These are phyloP conservation scores for Pseudococcus jackbeardsleyi DNA, from an alignment of 2,888 invertebrate genomes.

Conservation along the genomic window DNA sequence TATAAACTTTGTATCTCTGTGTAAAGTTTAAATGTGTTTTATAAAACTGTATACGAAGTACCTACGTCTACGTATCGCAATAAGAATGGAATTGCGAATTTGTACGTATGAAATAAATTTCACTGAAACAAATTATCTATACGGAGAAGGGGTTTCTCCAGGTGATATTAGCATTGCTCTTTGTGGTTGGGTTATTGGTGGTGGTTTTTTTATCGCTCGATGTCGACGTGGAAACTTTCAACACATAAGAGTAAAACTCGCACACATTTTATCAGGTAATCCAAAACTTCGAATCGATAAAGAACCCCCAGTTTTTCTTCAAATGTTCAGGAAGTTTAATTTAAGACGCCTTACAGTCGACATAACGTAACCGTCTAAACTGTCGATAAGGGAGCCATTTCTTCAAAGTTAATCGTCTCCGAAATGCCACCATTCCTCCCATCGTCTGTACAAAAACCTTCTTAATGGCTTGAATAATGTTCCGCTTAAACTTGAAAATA, in stretches of 20 bases:
- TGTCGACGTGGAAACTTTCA: constrained; percentile 4
- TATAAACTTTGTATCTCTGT: constrained; percentile 14
- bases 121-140: background rate
- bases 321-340: constrained; percentile 61
- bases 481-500: constrained; percentile 61
- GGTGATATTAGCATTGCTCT: constrained; percentile 37
- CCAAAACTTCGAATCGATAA: constrained; percentile 59
- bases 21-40: constrained; percentile 16
- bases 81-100: constrained; percentile 28
- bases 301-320: constrained; percentile 59
- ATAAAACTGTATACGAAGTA: background rate
- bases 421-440: constrained; percentile 53
- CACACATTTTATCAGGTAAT: constrained; percentile 60
- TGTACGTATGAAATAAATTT: background rate
- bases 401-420: constrained; percentile 61
- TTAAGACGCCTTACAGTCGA: constrained; percentile 64
- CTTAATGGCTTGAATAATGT: constrained; percentile 63
- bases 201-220: background rate
- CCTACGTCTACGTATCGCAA: background rate
- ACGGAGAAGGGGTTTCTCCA: background rate
- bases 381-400: constrained; percentile 64
- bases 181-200: background rate
- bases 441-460: constrained; percentile 48
- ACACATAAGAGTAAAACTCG: background rate
- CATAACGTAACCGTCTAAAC: constrained; percentile 61